Conservation (phyloP, 1,140 invertebrate species). For the Halotydeus destructor region DNA sequence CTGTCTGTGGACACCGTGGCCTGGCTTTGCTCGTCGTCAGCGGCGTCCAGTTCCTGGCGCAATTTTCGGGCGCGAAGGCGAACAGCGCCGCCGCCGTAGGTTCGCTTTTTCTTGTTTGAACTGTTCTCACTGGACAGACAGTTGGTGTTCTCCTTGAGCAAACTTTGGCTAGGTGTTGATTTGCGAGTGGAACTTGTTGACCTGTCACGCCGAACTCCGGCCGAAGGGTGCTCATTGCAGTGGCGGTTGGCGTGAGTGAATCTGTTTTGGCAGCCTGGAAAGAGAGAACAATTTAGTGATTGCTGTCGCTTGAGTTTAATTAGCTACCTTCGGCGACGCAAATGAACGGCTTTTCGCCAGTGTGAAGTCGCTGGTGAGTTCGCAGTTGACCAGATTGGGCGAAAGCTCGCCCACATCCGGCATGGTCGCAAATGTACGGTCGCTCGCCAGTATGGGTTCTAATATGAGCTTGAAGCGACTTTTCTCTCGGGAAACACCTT, state of each 20-base stretch:
- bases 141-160: neutral
- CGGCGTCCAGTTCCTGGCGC: constrained; percentile 7
- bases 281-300: constrained; percentile 3
- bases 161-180: neutral
- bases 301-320: constrained; percentile 1
- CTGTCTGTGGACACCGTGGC: neutral
- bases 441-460: constrained; percentile 61
- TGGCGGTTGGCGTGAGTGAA: constrained; percentile 64
- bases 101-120: constrained; percentile 32
- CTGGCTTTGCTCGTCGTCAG: neutral
- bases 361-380: constrained; percentile 57
- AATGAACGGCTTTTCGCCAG: constrained; percentile 57
- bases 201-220: constrained; percentile 20
- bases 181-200: constrained; percentile 27
- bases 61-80: constrained; percentile 23
- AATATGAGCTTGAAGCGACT: constrained; percentile 55
- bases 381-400: constrained; percentile 63
- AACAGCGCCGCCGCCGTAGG: constrained; percentile 24
- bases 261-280: constrained; percentile 32
- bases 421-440: constrained; percentile 55
- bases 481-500: constrained; percentile 54
- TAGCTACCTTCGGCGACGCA: constrained; percentile 38
- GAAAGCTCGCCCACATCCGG: constrained; percentile 48
- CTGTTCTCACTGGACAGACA: constrained; percentile 11
- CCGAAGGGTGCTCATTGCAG: constrained; percentile 30